Percentiles rank a stretch among this genome's conserved stretches.
Evolutionary conservation across 2,797 vertebrate species (phyloP).

Genomic region (Crocidura indochinensis): DNA sequence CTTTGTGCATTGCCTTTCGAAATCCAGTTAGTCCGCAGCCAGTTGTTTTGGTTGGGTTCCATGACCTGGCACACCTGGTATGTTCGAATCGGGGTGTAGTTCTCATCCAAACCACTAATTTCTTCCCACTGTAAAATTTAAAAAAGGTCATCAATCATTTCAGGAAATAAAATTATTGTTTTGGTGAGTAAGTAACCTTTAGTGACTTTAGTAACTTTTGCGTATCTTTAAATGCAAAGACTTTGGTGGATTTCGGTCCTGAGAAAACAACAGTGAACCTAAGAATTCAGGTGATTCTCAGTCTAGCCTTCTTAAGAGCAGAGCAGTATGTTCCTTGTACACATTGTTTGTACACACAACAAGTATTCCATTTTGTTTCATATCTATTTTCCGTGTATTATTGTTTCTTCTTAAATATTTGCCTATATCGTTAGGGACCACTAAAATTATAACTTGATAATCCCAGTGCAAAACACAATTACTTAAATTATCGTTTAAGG

Average conservation of each 20-base stretch:
- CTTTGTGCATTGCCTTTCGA: constrained; percentile 98
- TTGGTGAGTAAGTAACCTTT: constrained; percentile 31
- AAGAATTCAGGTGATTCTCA: neutral
- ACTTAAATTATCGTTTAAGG: constrained; percentile 70
- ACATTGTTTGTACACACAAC: constrained; percentile 14
- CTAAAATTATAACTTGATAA: constrained; percentile 49
- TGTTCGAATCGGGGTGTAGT: constrained; percentile 98
- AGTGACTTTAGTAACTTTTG: neutral
- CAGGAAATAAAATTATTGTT: constrained; percentile 64
- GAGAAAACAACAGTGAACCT: neutral
- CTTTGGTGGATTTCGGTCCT: neutral
- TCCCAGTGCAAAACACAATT: constrained; percentile 50
- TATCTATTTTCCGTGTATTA: neutral
- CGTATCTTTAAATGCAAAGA: neutral
- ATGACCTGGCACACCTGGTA: constrained; percentile 99
- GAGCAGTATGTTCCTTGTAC: neutral
- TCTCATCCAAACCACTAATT: constrained; percentile 99
- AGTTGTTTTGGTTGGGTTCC: constrained; percentile 99
- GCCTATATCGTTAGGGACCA: constrained; percentile 22
- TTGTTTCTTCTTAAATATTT: constrained; percentile 40
- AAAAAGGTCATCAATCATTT: constrained; percentile 79
- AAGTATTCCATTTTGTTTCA: constrained; percentile 50
- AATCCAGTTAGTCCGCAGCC: constrained; percentile 99
- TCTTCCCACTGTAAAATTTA: constrained; percentile 97
- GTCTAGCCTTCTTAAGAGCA: no score